Evolutionary conservation across 1,140 invertebrate species (phyloP), one percentile per base, ranked within the genome.

Genomic region (Polyergus mexicanus): DNA sequence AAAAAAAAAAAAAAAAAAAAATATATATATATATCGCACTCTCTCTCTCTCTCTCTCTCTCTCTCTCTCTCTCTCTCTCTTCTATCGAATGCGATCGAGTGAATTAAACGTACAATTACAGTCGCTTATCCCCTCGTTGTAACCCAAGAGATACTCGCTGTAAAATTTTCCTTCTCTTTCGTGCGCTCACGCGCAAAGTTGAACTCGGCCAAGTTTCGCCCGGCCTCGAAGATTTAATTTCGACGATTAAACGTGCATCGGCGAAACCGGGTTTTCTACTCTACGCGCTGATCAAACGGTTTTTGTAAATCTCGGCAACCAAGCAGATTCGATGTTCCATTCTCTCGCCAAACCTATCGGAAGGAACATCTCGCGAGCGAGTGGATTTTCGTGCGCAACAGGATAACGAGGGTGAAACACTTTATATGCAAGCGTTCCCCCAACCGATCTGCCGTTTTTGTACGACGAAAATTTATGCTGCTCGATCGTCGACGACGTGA

Each of bases 401-500:
- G 38, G 35, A 60, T n/a, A n/a, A 54, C 44, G 22, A n/a, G 38
- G 13, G 11, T 54, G 44, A 19, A 19, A 71, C 16, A 32, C 11
- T 41, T 80, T 56, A 41, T 25, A 28, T 13, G 25, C 22, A 16
- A 10, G 5, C 11, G 66, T 54, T 65, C 35, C 28, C 38, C 35
- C 16, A n/a, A 11, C 25, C 51, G 22, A 54, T 11, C 11, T 28
- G 3, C 2, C 41, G 44, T 32, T 35, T 81, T 81, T 72, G 13
- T 38, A 25, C 51, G 54, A 68, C 60, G 41, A 35, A 72, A 81
- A 81, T 81, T 81, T 72, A 81, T 72, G 78, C 77, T 22, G 65
- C 25, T 72, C 66, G 68, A 81, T 81, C 47, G 78, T 72, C 78
- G 66, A 58, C 62, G 62, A 80, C 78, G 78, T 81, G 66, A 81